Base-by-base conservation (phyloP, 2,888 invertebrate genomes). In the Pristionchus entomophagus region DNA sequence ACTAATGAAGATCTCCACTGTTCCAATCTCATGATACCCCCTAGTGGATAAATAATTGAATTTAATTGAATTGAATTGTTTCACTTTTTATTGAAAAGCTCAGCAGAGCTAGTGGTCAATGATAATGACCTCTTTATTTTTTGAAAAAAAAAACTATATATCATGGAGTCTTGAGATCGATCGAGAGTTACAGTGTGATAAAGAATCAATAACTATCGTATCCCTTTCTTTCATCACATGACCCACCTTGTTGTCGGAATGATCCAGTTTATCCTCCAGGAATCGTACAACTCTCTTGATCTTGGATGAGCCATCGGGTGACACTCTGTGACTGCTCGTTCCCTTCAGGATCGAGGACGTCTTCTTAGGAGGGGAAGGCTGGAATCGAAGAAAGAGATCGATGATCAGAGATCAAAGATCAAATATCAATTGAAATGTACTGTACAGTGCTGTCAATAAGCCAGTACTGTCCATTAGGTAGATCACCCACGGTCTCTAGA, bases 181-280 rank as follows among this genome's bases (percentile, higher is more conserved):
- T 45, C 14, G 45, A n/a, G n/a, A n/a, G n/a, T n/a, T n/a, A n/a
- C n/a, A n/a, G n/a, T n/a, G n/a, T n/a, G n/a, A n/a, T n/a, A n/a
- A 45, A 14, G 56, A 56, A 56, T 22, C 12, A 14, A 56, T 22
- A 56, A 5, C 12, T 14, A 56, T 17, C 22, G 56, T n/a, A 56
- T n/a, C n/a, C n/a, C n/a, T n/a, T n/a, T n/a, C n/a, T n/a, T n/a
- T n/a, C n/a, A n/a, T n/a, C n/a, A n/a, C n/a, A n/a, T n/a, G n/a
- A n/a, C 56, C 5, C n/a, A 65, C 80, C 51, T 86, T 80, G 22
- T 78, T 86, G 84, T 88, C 87, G 12, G 86, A 78, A 6, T 88
- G 87, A 56, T 89, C 88, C 77, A 89, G 53, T 69, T 88, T 89
- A 12, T 87, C 86, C 51, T 88, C 88, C n/a, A 88, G 80, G 81